These are phyloP conservation scores for Goniozus legneri DNA, from an alignment of 1,140 invertebrate genomes.

Conservation along the genomic window DNA sequence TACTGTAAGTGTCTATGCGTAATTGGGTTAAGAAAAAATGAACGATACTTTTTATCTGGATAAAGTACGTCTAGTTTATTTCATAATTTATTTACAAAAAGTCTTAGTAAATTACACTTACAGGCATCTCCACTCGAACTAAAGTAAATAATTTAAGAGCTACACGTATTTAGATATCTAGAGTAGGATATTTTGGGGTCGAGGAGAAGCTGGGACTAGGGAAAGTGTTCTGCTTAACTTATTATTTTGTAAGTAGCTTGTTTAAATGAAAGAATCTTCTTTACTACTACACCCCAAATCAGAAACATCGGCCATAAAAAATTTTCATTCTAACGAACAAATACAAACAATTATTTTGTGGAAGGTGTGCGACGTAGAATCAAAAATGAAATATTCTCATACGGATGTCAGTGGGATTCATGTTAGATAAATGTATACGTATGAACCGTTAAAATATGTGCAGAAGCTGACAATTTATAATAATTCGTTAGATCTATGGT, in stretches of 20 bases:
- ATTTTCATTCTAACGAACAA: slow-evolving; percentile 20
- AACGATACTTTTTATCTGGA: slow-evolving; percentile 38
- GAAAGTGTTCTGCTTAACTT: slow-evolving; percentile 40
- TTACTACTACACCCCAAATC: slow-evolving; percentile 12
- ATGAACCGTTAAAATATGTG: slow-evolving; percentile 32
- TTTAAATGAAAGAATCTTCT: slow-evolving; percentile 20
- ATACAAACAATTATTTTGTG: slow-evolving; percentile 28
- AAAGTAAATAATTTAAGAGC: slow-evolving; percentile 56
- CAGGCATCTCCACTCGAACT: slow-evolving; percentile 55
- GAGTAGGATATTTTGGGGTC: slow-evolving; percentile 52
- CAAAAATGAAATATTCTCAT: slow-evolving; percentile 10
- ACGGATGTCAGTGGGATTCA: slow-evolving; percentile 21
- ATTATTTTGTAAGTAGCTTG: slow-evolving; percentile 12
- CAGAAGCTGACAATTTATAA: slow-evolving; percentile 31
- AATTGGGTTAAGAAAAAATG: not conserved
- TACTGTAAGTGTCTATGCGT: too few relatives aligned
- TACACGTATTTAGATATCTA: slow-evolving; percentile 55
- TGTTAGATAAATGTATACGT: slow-evolving; percentile 30
- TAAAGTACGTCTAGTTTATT: slow-evolving; percentile 56
- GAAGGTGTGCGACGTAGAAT: slow-evolving; percentile 25
- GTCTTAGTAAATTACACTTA: slow-evolving; percentile 56
- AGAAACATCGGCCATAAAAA: slow-evolving; percentile 11
- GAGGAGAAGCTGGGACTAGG: slow-evolving; percentile 49
- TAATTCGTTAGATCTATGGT: slow-evolving; percentile 25
- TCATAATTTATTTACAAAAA: slow-evolving; percentile 56